phyloP scores from a whole-genome alignment of 2,113 vertebrate genomes.

The Plectropomus leopardus region DNA sequence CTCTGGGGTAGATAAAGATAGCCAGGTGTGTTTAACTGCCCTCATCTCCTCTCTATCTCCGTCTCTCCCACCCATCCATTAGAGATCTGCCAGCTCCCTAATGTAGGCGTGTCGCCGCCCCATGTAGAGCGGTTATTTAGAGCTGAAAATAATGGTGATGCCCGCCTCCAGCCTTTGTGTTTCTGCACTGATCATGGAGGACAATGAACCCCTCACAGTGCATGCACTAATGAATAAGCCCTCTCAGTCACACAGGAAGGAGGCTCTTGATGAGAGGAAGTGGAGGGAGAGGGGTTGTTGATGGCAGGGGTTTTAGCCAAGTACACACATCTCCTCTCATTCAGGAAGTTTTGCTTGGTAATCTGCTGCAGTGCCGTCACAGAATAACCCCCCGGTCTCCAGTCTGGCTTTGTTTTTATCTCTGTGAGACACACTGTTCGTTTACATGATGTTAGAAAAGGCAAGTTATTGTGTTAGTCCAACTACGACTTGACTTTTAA shows the following conservation, averaged over 20 bases:
- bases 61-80: slow-evolving; percentile 55
- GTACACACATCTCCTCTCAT: slow-evolving; percentile 58
- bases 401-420: slow-evolving; percentile 17
- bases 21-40: slow-evolving; percentile 79
- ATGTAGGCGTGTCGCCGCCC: slow-evolving; percentile 68
- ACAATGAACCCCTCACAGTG: slow-evolving; percentile 79
- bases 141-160: slow-evolving; percentile 77
- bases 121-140: slow-evolving; percentile 77
- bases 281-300: slow-evolving; percentile 59
- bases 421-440: not conserved
- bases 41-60: slow-evolving; percentile 59
- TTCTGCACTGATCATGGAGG: slow-evolving; percentile 68
- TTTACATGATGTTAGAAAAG: no score
- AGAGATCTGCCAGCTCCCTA: slow-evolving; percentile 69
- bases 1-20: slow-evolving; percentile 65
- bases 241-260: slow-evolving; percentile 80
- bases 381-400: slow-evolving; percentile 12
- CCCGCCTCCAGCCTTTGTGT: slow-evolving; percentile 79
- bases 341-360: slow-evolving; percentile 59
- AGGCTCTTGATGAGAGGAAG: slow-evolving; percentile 78
- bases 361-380: slow-evolving; percentile 46
- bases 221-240: slow-evolving; percentile 79
- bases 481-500: no score
- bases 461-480: no score
- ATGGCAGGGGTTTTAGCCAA: slow-evolving; percentile 56